Percentiles rank a stretch among this genome's conserved stretches.
Conservation (phyloP, 1,140 invertebrate genomes). For the Lepidotrigona ventralis region DNA sequence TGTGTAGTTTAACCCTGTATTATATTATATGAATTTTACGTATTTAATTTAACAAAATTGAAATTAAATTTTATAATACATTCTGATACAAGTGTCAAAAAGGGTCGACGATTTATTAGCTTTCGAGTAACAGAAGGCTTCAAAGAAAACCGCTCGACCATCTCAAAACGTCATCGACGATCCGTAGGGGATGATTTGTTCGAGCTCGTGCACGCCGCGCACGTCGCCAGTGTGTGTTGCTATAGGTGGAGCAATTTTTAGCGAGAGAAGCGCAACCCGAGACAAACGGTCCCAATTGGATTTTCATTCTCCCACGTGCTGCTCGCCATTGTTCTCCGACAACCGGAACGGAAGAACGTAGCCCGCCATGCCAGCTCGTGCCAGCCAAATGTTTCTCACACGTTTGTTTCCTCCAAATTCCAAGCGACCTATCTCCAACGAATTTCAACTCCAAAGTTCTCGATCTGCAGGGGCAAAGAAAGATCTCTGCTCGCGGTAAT, state of each 20-base stretch:
- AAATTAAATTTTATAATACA: too few relatives aligned
- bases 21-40: too few relatives aligned
- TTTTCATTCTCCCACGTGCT: conserved; percentile 44
- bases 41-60: too few relatives aligned
- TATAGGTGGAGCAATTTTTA: background rate
- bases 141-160: background rate
- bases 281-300: conserved; percentile 49
- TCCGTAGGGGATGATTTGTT: background rate
- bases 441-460: too few relatives aligned
- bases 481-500: too few relatives aligned
- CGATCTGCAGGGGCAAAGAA: too few relatives aligned
- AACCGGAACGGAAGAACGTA: conserved; percentile 26
- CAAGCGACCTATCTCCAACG: background rate
- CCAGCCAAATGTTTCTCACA: conserved; percentile 63
- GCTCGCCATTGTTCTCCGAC: conserved; percentile 40
- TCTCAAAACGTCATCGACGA: background rate
- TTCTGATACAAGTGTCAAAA: too few relatives aligned
- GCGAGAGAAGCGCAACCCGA: background rate
- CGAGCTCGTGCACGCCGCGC: background rate
- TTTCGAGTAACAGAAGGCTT: background rate
- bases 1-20: too few relatives aligned
- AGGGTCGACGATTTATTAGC: background rate
- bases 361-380: conserved; percentile 40
- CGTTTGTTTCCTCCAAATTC: conserved; percentile 3
- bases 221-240: background rate